Percentiles rank a stretch among this genome's conserved stretches.
phyloP scores from a whole-genome alignment of 64 coral and sea anemone genomes.

The Porites lutea region DNA sequence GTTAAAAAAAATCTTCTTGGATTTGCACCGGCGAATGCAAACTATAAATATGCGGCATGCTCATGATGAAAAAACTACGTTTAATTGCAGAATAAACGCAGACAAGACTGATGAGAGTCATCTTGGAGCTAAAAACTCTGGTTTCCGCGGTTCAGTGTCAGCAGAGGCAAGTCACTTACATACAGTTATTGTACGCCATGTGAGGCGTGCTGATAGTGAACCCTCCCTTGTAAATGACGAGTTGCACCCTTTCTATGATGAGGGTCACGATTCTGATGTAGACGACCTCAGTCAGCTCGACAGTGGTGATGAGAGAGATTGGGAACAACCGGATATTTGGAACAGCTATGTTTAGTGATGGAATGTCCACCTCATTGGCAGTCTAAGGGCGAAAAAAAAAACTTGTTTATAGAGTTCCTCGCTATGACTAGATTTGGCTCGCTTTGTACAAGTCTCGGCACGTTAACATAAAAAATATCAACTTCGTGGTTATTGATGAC shows the following conservation, averaged over 20 bases:
- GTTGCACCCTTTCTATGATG: conserved; percentile 30
- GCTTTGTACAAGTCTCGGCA: too few relatives aligned
- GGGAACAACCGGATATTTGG: conserved; percentile 1
- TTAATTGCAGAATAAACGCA: conserved; percentile 3
- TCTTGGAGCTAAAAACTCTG: not conserved
- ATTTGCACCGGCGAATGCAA: too few relatives aligned
- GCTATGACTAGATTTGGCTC: too few relatives aligned
- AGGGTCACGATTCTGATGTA: conserved; percentile 49
- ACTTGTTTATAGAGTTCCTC: too few relatives aligned
- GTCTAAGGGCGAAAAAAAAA: too few relatives aligned
- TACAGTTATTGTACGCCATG: not conserved
- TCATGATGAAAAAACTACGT: too few relatives aligned
- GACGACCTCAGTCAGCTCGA: conserved; percentile 50
- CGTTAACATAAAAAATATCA: too few relatives aligned
- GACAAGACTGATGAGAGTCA: not conserved
- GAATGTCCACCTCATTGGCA: too few relatives aligned
- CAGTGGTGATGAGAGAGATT: conserved; percentile 43
- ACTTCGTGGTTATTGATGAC: too few relatives aligned
- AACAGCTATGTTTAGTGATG: not conserved
- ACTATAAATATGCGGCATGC: too few relatives aligned
- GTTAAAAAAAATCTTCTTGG: too few relatives aligned
- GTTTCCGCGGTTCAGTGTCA: conserved; percentile 14
- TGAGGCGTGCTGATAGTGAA: conserved; percentile 19
- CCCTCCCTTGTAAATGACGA: conserved; percentile 50
- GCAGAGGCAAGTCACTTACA: not conserved